phyloP scores from a whole-genome alignment of 2,797 vertebrate genomes.

The Bucorvus abyssinicus region DNA sequence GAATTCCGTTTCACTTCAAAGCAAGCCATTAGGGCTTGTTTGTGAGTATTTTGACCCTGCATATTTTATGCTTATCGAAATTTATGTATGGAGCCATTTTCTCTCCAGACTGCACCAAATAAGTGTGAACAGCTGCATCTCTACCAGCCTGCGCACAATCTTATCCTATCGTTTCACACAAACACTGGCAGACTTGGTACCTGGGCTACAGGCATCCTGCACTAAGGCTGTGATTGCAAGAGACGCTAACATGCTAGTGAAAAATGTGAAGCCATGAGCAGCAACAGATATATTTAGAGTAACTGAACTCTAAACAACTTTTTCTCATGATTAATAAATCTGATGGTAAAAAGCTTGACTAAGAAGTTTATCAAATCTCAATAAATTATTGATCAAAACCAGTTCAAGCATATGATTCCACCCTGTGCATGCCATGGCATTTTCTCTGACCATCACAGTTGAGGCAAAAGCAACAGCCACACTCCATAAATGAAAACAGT shows the following conservation, averaged over 20 bases:
- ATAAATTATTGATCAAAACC: not conserved
- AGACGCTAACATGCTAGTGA: not conserved
- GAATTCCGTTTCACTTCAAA: constrained; percentile 55
- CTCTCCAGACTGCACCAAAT: not conserved
- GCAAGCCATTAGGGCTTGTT: constrained; percentile 25
- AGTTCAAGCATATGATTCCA: not conserved
- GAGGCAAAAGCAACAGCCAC: not conserved
- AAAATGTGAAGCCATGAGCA: not conserved
- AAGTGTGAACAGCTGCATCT: not conserved
- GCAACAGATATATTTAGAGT: not conserved
- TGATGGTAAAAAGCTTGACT: not conserved
- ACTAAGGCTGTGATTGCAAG: not conserved
- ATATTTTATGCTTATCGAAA: constrained; percentile 3
- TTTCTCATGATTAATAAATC: not conserved
- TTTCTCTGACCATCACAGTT: not conserved
- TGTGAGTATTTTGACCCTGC: constrained; percentile 9
- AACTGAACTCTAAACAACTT: not conserved
- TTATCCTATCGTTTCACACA: not conserved
- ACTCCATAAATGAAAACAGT: not conserved
- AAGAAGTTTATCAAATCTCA: not conserved
- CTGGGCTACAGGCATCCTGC: not conserved
- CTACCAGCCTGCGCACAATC: not conserved
- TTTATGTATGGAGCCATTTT: not conserved
- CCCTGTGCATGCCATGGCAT: not conserved
- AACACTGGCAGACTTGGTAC: not conserved